Evolutionary conservation across 2,797 vertebrate species (phyloP).

Genomic region (Lepilemur septentrionalis): DNA sequence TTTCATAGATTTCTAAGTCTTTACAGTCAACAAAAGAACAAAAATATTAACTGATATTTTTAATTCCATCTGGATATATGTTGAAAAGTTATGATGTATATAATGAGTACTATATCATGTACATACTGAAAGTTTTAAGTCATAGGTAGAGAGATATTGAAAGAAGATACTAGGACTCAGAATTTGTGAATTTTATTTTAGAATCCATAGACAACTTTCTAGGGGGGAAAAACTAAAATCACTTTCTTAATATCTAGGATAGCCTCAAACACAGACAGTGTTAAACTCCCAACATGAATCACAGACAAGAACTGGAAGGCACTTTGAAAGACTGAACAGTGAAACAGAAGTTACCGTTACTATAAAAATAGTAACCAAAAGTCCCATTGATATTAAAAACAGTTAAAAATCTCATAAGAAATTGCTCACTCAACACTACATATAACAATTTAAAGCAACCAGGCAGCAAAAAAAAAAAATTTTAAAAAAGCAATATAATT

Average conservation of each 20-base stretch:
- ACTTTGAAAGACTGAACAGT: not conserved
- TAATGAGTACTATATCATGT: not conserved
- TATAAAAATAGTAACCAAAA: not conserved
- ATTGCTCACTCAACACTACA: not conserved
- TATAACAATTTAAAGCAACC: not conserved
- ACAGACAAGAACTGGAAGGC: not conserved
- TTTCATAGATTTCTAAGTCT: not conserved
- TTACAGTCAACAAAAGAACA: not conserved
- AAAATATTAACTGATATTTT: not conserved
- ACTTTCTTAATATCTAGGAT: not conserved
- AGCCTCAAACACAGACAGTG: not conserved
- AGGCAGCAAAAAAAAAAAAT: not conserved
- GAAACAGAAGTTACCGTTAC: not conserved
- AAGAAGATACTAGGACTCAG: not conserved
- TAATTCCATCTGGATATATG: not conserved
- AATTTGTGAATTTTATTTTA: not conserved
- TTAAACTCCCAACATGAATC: not conserved
- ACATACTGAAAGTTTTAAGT: not conserved
- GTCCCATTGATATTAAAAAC: not conserved
- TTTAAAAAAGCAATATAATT: not conserved
- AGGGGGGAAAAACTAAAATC: not conserved
- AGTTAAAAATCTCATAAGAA: not conserved
- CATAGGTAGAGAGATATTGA: not conserved
- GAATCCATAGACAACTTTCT: not conserved
- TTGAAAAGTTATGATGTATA: not conserved